Conservation (phyloP, 1,140 invertebrate species). For the Streblospio benedicti region DNA sequence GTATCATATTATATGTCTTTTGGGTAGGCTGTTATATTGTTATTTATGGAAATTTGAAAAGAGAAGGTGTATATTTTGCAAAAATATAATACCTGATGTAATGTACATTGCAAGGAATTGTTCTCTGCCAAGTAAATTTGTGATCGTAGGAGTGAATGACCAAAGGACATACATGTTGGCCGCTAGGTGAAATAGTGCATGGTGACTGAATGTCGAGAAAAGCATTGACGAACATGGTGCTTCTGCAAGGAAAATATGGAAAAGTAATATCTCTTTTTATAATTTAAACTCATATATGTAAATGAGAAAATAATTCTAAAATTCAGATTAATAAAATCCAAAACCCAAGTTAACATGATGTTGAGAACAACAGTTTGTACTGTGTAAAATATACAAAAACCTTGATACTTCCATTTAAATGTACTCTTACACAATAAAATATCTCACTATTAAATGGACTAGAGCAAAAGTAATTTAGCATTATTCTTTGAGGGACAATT, state of each 20-base stretch:
- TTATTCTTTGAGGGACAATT: constrained; percentile 59
- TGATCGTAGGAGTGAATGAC: constrained; percentile 59
- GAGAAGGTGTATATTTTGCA: no score
- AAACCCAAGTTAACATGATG: neutral
- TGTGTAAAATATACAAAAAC: constrained; percentile 8
- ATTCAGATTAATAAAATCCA: neutral
- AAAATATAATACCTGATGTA: constrained; percentile 65
- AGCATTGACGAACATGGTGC: constrained; percentile 76
- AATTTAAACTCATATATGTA: neutral
- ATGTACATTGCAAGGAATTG: constrained; percentile 87
- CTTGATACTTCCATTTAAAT: neutral
- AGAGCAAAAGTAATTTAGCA: constrained; percentile 78
- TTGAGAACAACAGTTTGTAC: constrained; percentile 12
- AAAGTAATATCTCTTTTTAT: neutral
- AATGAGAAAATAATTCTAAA: neutral
- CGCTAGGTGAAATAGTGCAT: constrained; percentile 72
- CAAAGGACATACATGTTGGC: constrained; percentile 94
- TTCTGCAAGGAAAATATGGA: constrained; percentile 48
- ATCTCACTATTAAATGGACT: constrained; percentile 66
- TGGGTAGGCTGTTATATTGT: no score
- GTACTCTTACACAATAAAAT: neutral
- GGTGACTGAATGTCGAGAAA: constrained; percentile 87
- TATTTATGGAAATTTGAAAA: no score
- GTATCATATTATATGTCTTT: no score
- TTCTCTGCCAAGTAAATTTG: constrained; percentile 76